Percentiles rank a stretch among this genome's conserved stretches.
Conservation (phyloP, 2,113 vertebrate species). For the Prionailurus bengalensis region DNA sequence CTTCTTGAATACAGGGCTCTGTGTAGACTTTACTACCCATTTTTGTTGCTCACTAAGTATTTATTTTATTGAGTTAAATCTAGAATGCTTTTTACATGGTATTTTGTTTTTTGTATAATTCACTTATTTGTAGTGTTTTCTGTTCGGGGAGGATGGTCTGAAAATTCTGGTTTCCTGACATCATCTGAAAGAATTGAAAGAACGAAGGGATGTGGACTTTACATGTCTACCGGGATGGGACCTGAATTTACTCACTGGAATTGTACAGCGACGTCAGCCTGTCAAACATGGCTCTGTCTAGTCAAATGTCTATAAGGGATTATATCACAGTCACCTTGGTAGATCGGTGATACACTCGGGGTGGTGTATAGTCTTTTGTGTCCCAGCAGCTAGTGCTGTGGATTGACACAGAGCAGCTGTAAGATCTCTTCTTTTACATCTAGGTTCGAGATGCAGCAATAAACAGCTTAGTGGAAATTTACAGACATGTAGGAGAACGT, state of each 20-base stretch:
- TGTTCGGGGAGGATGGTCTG: background rate
- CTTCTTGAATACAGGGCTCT: background rate
- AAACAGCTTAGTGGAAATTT: constrained; percentile 98
- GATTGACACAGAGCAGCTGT: constrained; percentile 67
- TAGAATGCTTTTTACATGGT: background rate
- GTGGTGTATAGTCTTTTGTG: background rate
- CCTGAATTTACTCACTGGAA: background rate
- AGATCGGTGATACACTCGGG: background rate
- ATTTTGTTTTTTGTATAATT: constrained; percentile 26
- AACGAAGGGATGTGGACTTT: background rate
- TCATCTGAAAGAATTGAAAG: constrained; percentile 37
- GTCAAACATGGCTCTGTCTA: background rate
- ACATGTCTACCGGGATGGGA: background rate
- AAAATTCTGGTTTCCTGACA: constrained; percentile 45
- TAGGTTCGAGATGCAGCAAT: constrained; percentile 98
- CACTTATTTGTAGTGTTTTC: constrained; percentile 12
- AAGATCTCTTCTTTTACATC: constrained; percentile 74
- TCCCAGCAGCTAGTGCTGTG: constrained; percentile 25
- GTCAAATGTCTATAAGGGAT: background rate
- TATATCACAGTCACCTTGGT: background rate
- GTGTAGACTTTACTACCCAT: background rate
- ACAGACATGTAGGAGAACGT: constrained; percentile 97
- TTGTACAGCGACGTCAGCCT: background rate
- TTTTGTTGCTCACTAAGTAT: constrained; percentile 7
- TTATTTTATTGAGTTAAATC: constrained; percentile 19